Percentiles rank a stretch among this genome's conserved stretches.
These are phyloP conservation scores for Acipenser ruthenus DNA, from an alignment of 2,797 vertebrate genomes.

Conservation along the genomic window DNA sequence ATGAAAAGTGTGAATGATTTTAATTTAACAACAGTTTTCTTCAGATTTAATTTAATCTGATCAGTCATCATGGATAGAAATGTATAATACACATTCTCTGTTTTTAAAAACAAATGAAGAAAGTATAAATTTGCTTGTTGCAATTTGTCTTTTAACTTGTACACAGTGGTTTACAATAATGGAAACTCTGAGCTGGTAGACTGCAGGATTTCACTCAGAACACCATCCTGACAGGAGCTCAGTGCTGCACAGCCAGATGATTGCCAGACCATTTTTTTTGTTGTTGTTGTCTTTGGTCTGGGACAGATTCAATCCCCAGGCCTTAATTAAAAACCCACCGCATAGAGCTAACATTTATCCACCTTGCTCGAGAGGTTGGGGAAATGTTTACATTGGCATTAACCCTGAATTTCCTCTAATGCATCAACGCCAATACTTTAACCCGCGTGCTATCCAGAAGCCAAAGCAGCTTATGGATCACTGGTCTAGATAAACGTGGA, in stretches of 20 bases:
- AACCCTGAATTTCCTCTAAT: constrained; percentile 57
- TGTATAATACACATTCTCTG: no score
- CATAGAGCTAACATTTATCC: constrained; percentile 42
- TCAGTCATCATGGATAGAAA: no score
- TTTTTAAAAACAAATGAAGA: no score
- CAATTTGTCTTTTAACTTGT: no score
- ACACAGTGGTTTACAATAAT: no score
- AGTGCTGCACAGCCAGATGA: constrained; percentile 26
- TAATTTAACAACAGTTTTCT: no score
- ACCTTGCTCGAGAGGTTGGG: constrained; percentile 46
- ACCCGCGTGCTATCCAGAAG: constrained; percentile 13
- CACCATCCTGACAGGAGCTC: no score
- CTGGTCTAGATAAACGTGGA: constrained; percentile 14
- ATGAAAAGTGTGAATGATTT: no score
- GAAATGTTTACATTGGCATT: constrained; percentile 54
- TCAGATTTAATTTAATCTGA: no score
- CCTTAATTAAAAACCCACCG: constrained; percentile 43
- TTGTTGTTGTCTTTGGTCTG: constrained; percentile 22
- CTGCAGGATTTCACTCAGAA: no score
- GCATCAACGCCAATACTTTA: constrained; percentile 52
- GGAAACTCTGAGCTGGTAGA: no score
- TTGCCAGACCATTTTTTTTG: constrained; percentile 19
- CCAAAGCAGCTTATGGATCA: background rate
- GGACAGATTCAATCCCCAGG: constrained; percentile 29
- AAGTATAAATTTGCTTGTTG: no score